These are phyloP conservation scores for Torymus aiolomorphi DNA, from an alignment of 2,888 invertebrate species.

Conservation along the genomic window DNA sequence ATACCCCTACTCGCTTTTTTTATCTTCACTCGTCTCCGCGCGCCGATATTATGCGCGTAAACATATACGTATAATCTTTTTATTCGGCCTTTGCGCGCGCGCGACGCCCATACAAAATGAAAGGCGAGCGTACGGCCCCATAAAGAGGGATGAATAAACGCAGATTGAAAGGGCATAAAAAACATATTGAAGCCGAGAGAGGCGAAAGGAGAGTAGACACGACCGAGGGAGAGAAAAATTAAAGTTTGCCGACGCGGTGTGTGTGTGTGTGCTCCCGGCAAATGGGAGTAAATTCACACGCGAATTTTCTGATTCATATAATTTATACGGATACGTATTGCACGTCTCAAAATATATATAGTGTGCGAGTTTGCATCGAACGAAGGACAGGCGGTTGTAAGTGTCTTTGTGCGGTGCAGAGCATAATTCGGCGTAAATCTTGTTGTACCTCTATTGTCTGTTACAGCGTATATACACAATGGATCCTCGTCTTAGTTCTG, in stretches of 20 bases:
- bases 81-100: conserved; percentile 5
- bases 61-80: not conserved
- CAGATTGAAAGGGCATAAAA: conserved; percentile 46
- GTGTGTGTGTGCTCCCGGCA: not conserved
- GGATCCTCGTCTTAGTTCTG: too few relatives aligned
- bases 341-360: too few relatives aligned
- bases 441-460: too few relatives aligned
- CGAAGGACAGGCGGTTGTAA: too few relatives aligned
- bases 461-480: too few relatives aligned
- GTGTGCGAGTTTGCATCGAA: too few relatives aligned
- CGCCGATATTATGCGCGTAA: not conserved
- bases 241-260: not conserved
- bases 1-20: not conserved
- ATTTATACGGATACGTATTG: too few relatives aligned
- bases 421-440: too few relatives aligned
- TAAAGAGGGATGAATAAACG: conserved; percentile 34
- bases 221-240: conserved; percentile 11
- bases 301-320: too few relatives aligned
- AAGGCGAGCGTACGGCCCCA: conserved; percentile 25
- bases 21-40: not conserved
- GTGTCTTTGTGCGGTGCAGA: too few relatives aligned
- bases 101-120: conserved; percentile 40
- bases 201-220: not conserved
- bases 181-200: conserved; percentile 37
- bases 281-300: conserved; percentile 41